These are phyloP conservation scores for Priocnemis perturbator DNA, from an alignment of 2,888 invertebrate genomes.

Conservation along the genomic window DNA sequence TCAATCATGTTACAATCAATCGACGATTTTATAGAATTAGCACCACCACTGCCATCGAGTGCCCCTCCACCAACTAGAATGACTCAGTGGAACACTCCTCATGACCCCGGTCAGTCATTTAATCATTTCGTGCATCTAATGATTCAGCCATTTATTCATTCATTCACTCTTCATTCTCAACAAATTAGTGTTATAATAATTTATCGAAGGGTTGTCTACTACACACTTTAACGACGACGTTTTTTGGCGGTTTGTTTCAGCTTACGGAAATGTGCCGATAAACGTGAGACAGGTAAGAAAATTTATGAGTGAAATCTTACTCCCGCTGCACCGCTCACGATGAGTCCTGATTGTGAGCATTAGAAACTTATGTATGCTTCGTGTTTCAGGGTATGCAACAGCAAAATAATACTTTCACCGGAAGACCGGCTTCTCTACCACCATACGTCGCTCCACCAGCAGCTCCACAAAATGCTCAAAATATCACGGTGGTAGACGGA, in stretches of 20 bases:
- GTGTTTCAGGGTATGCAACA: constrained; percentile 57
- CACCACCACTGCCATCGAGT: constrained; percentile 79
- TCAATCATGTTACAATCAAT: not conserved
- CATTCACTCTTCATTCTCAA: not conserved
- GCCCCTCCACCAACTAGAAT: constrained; percentile 76
- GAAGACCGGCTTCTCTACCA: constrained; percentile 74
- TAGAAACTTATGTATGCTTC: not conserved
- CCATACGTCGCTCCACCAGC: constrained; percentile 75
- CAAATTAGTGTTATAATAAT: not conserved
- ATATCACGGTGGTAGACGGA: constrained; percentile 65
- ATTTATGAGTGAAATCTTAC: not conserved
- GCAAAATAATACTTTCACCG: constrained; percentile 66
- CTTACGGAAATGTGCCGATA: constrained; percentile 72
- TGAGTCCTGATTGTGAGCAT: too few relatives aligned
- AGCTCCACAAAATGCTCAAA: constrained; percentile 64
- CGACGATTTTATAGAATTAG: constrained; percentile 76
- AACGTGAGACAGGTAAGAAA: constrained; percentile 69
- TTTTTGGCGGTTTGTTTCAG: constrained; percentile 65
- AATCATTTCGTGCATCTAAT: constrained; percentile 37
- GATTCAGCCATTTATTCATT: not conserved
- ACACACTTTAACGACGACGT: not conserved
- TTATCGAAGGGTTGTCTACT: not conserved
- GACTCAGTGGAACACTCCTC: constrained; percentile 68
- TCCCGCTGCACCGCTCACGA: too few relatives aligned
- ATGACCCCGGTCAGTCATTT: constrained; percentile 70